Evolutionary conservation across 2,888 invertebrate species (phyloP).

Genomic region (Luperina testacea): DNA sequence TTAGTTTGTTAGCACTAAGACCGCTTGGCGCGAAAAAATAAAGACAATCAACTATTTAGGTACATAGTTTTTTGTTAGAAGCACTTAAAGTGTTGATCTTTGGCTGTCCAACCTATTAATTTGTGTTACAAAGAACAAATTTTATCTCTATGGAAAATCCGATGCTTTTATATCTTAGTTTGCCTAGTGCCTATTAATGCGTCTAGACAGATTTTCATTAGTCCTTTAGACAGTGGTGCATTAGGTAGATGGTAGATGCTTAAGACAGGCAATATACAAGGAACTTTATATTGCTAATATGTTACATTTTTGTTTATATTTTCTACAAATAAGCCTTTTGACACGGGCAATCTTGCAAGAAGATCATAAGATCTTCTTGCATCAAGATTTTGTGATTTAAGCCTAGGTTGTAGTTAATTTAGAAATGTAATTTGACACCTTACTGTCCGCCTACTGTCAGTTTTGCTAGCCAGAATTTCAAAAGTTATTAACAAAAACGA

Average conservation of each 20-base stretch:
- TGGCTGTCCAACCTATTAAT: background rate
- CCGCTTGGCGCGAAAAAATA: constrained; percentile 15
- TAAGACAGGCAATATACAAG: background rate
- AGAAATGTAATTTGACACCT: background rate
- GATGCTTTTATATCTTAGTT: background rate
- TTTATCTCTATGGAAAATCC: background rate
- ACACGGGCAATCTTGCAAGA: background rate
- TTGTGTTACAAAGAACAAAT: constrained; percentile 9
- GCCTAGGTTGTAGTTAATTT: background rate
- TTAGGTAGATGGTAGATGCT: background rate
- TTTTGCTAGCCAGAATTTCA: background rate
- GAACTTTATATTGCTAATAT: background rate
- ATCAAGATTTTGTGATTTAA: too few species aligned
- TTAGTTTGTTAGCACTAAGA: constrained; percentile 19
- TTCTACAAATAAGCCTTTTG: constrained; percentile 17
- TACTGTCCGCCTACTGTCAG: too few species aligned
- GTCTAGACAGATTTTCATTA: constrained; percentile 42
- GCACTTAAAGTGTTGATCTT: constrained; percentile 4
- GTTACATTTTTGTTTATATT: background rate
- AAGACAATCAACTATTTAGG: constrained; percentile 26
- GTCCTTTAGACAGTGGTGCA: background rate
- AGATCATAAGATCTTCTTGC: background rate
- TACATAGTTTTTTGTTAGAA: constrained; percentile 30
- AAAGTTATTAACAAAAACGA: background rate
- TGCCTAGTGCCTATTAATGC: constrained; percentile 4